Percentiles rank a stretch among this genome's conserved stretches.
Conservation (phyloP, 92 coral and sea anemone genomes). For the Metridium senile region DNA sequence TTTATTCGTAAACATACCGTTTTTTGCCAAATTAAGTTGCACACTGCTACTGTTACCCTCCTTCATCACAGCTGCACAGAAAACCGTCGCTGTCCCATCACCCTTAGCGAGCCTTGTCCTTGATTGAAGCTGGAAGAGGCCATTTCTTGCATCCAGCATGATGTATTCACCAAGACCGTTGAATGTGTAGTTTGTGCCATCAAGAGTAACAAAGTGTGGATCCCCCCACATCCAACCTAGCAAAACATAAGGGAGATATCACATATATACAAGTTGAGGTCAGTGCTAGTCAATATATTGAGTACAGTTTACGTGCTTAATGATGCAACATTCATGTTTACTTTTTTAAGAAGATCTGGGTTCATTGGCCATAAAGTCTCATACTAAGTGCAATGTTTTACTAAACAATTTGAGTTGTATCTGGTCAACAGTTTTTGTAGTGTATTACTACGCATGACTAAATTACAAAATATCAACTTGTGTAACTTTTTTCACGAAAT, state of each 20-base stretch:
- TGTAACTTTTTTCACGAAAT: too few species aligned
- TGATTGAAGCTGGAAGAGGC: slow-evolving; percentile 54
- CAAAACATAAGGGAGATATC: background rate
- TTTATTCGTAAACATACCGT: background rate
- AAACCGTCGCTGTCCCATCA: slow-evolving; percentile 62
- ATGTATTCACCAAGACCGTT: slow-evolving; percentile 65
- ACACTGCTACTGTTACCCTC: slow-evolving; percentile 41
- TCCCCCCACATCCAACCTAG: slow-evolving; percentile 59
- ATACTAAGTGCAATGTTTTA: too few species aligned
- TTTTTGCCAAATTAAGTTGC: slow-evolving; percentile 32
- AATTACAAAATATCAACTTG: too few species aligned
- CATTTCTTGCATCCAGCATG: slow-evolving; percentile 45
- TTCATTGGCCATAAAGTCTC: too few species aligned
- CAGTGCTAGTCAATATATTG: too few species aligned
- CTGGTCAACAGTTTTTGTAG: too few species aligned
- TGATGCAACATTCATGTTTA: too few species aligned
- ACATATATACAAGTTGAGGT: too few species aligned
- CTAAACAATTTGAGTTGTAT: too few species aligned
- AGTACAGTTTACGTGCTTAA: too few species aligned
- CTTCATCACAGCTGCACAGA: slow-evolving; percentile 55
- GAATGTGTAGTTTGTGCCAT: slow-evolving; percentile 40
- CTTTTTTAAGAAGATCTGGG: too few species aligned
- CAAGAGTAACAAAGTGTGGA: slow-evolving; percentile 64
- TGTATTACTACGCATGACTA: too few species aligned
- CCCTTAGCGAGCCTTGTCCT: slow-evolving; percentile 58